Percentiles rank a stretch among this genome's conserved stretches.
Conservation (phyloP, 1,140 invertebrate species). For the Drosophila albomicans region DNA sequence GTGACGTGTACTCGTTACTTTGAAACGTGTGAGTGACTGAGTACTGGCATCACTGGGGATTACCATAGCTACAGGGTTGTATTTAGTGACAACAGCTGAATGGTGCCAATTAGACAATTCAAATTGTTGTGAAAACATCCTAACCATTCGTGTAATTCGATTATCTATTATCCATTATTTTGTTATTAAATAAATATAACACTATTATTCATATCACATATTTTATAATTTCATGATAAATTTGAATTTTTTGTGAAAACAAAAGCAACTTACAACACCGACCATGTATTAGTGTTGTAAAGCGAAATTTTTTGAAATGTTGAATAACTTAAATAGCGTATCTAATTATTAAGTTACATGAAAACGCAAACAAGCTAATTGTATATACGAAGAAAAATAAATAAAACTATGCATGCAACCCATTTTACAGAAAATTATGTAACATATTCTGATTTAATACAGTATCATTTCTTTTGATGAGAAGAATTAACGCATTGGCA, state of each 20-base stretch:
- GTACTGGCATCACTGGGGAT: slow-evolving; percentile 10
- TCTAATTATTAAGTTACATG: background rate
- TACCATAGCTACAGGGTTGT: slow-evolving; percentile 12
- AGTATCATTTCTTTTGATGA: background rate
- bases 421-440: slow-evolving; percentile 1
- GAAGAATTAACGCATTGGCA: slow-evolving; percentile 10
- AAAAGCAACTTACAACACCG: background rate
- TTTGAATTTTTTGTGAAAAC: background rate
- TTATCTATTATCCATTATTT: background rate
- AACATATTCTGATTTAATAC: slow-evolving; percentile 8
- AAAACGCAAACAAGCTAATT: background rate
- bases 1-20: background rate
- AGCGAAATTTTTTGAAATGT: slow-evolving; percentile 12
- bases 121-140: background rate
- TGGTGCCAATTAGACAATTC: slow-evolving; percentile 1
- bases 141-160: background rate
- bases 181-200: background rate
- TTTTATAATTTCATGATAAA: background rate
- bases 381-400: too few relatives aligned
- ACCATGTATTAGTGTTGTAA: background rate
- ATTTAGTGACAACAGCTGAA: slow-evolving; percentile 15
- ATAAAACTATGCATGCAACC: background rate
- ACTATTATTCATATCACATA: too few relatives aligned
- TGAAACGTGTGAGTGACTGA: background rate
- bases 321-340: background rate